Evolutionary conservation across 2,888 invertebrate species (phyloP).

Genomic region (Rugalucina vietnamica): DNA sequence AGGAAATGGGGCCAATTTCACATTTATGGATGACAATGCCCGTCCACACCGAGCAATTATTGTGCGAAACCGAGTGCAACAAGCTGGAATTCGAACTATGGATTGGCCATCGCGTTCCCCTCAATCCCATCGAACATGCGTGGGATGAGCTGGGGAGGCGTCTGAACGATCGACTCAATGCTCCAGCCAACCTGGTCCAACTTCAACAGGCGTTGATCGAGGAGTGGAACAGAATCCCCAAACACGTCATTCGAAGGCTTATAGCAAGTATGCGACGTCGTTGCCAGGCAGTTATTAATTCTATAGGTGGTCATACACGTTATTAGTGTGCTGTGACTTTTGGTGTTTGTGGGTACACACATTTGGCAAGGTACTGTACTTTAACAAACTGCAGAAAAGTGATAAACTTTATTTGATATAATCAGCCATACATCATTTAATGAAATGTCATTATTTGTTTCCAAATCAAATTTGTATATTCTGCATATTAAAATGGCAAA

Average conservation of each 20-base stretch:
- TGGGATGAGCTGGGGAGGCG: background rate
- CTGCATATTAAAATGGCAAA: too few species aligned
- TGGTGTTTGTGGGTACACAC: background rate
- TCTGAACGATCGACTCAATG: background rate
- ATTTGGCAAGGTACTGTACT: background rate
- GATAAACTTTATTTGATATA: too few species aligned
- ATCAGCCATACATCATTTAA: too few species aligned
- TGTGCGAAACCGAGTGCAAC: background rate
- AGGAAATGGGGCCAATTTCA: background rate
- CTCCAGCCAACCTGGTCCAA: background rate
- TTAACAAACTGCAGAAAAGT: too few species aligned
- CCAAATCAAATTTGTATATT: too few species aligned
- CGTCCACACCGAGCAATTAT: conserved; percentile 1
- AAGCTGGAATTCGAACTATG: background rate
- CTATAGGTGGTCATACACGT: background rate
- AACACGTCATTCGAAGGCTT: background rate
- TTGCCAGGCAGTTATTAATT: background rate
- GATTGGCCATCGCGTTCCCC: conserved; percentile 4
- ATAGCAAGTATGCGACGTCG: background rate
- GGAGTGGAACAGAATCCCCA: background rate
- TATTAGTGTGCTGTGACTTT: background rate
- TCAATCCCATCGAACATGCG: background rate
- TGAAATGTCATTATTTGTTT: too few species aligned
- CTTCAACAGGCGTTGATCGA: background rate
- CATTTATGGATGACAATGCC: background rate